A percentile compares a stretch with the other conserved stretches of the same genome.
These are phyloP conservation scores for Oostethus manadensis DNA, from an alignment of 2,113 vertebrate species.

Conservation along the genomic window DNA sequence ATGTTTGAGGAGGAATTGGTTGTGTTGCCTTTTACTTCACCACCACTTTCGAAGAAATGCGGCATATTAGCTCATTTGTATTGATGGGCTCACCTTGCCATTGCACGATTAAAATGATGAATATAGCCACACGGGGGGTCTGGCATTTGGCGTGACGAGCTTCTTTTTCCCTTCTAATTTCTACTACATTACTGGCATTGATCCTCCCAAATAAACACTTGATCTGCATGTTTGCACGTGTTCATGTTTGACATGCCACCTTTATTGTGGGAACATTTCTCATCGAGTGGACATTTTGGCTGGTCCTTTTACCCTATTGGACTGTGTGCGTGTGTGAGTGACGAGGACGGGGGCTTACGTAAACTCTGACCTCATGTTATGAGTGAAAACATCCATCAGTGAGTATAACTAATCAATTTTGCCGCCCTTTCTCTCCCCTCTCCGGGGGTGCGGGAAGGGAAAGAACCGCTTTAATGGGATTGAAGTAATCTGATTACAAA, in stretches of 20 bases:
- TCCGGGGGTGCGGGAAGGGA: constrained; percentile 31
- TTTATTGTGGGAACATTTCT: neutral
- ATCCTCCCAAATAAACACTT: neutral
- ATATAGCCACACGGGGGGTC: too few relatives aligned
- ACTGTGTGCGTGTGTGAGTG: constrained; percentile 6
- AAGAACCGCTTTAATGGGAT: constrained; percentile 50
- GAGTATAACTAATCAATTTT: constrained; percentile 61
- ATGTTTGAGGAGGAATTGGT: too few relatives aligned
- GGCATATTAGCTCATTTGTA: too few relatives aligned
- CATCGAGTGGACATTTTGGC: constrained; percentile 41
- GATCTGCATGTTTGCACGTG: neutral
- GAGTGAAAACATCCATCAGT: constrained; percentile 65
- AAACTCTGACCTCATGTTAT: constrained; percentile 59
- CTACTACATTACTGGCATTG: neutral
- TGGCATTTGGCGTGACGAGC: constrained; percentile 22
- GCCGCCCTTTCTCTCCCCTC: constrained; percentile 31
- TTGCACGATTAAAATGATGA: too few relatives aligned
- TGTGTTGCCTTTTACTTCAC: too few relatives aligned
- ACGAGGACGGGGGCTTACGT: constrained; percentile 43
- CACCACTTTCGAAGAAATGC: too few relatives aligned
- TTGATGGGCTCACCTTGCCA: too few relatives aligned
- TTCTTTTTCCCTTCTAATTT: constrained; percentile 21
- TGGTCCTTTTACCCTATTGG: constrained; percentile 18
- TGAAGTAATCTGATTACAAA: constrained; percentile 59
- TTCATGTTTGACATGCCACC: neutral